Base-by-base conservation (phyloP, 2,888 invertebrate species). In the Conchocele bisecta region DNA sequence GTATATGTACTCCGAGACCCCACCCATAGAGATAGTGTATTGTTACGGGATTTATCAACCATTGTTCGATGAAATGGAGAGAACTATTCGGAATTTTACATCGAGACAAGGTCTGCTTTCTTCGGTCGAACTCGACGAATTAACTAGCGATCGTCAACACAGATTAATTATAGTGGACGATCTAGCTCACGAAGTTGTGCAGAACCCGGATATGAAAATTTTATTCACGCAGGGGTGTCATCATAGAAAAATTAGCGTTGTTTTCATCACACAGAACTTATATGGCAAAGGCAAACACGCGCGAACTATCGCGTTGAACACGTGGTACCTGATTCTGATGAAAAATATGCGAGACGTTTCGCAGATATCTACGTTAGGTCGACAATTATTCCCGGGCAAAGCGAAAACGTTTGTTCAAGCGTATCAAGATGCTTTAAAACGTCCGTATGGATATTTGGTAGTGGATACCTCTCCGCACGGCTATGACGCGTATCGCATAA, bases 11-110 rank as follows among this genome's bases (percentile, higher is more conserved):
- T 13, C 24, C 2, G 44, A 46, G 13, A 58, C 60, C 2, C 57
- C 66, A 0, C 75, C 70, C 3, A 35, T 35, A 20, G 17, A 29
- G 3, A 50, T 70, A 4, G 4, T 66, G 33, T 75, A 71, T 41
- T 75, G 46, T 13, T 56, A 41, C 35, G 51, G 65, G 20, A 48
- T 69, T 24, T 39, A 69, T 58, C 69, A 69, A 37, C 41, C 37
- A 3, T 28, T 64, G n/a, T 58, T 42, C 26, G 58, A 69, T 13
- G 20, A 50, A 7, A 69, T 69, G 64, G 64, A 69, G 46, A 26
- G 37, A 9, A 11, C 1, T 2, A 51, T 67, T n/a, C 39, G 59
- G 6, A 29, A 60, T 29, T 59, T 67, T 33, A n/a, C 9, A 3
- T 46, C 35, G 29, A 58, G 46, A 58, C n/a, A 35, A 26, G 58